Evolutionary conservation across 2,888 invertebrate genomes (phyloP).

Genomic region (Agriopis marginaria): DNA sequence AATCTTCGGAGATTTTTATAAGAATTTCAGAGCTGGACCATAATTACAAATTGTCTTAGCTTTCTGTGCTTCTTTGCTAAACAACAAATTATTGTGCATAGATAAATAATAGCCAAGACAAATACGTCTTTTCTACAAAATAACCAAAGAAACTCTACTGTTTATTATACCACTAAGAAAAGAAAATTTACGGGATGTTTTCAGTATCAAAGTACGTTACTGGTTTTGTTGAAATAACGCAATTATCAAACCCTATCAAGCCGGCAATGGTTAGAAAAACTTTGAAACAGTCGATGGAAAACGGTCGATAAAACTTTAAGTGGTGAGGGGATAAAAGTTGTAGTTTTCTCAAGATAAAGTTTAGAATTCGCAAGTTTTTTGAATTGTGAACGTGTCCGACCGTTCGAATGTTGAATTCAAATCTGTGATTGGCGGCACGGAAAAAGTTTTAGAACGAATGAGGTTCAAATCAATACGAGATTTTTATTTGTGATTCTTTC

Average conservation of each 20-base stretch:
- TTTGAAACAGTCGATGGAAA: not conserved
- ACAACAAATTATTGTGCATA: too few species aligned
- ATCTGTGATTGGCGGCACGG: constrained; percentile 41
- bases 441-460: constrained; percentile 5
- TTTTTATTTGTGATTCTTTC: not conserved
- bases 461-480: constrained; percentile 5
- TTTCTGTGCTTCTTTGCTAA: too few species aligned
- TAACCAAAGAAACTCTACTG: constrained; percentile 3
- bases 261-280: constrained; percentile 5
- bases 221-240: not conserved
- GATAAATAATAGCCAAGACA: too few species aligned
- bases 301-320: not conserved
- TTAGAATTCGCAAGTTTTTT: constrained; percentile 42
- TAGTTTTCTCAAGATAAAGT: constrained; percentile 35
- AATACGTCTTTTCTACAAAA: too few species aligned
- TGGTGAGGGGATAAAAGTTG: constrained; percentile 12
- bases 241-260: not conserved
- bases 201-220: not conserved
- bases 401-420: constrained; percentile 35
- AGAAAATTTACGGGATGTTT: constrained; percentile 4
- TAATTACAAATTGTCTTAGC: too few species aligned
- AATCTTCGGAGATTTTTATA: too few species aligned
- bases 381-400: constrained; percentile 33
- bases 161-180: not conserved
- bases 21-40: too few species aligned